Conservation (phyloP, 2,113 vertebrate species). For the Clarias macrocephalus region DNA sequence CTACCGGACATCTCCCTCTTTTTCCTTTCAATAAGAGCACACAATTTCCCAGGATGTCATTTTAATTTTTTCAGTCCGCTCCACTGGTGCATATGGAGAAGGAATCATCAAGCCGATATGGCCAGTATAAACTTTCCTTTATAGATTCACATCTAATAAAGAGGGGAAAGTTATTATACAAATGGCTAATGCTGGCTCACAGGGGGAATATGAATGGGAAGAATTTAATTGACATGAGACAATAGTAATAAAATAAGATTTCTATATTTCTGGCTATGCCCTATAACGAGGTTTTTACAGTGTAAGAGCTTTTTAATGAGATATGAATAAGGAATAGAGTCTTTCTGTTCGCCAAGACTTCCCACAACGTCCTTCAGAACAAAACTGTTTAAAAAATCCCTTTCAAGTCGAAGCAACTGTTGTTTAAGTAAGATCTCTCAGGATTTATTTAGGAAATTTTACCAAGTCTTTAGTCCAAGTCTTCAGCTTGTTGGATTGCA, state of each 20-base stretch:
- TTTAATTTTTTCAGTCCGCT: constrained; percentile 14
- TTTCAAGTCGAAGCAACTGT: background rate
- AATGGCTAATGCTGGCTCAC: constrained; percentile 19
- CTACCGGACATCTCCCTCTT: constrained; percentile 9
- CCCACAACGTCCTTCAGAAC: background rate
- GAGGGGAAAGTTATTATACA: constrained; percentile 31
- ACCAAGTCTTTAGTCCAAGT: background rate
- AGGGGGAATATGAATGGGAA: constrained; percentile 15
- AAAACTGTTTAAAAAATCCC: background rate
- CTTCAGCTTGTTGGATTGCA: background rate
- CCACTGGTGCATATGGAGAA: constrained; percentile 19
- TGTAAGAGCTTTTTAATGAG: constrained; percentile 28
- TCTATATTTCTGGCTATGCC: background rate
- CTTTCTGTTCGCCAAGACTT: background rate
- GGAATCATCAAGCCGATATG: constrained; percentile 11
- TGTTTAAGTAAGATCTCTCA: background rate
- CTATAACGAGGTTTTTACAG: constrained; percentile 14
- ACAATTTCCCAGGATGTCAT: constrained; percentile 31
- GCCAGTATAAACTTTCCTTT: constrained; percentile 28
- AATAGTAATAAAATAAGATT: constrained; percentile 16
- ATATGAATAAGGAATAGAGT: background rate
- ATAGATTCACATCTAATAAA: constrained; percentile 25
- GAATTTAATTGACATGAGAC: constrained; percentile 28
- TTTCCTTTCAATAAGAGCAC: background rate
- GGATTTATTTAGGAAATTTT: background rate